Base-by-base conservation (phyloP, 2,113 vertebrate species). In the Cheirogaleus medius region DNA sequence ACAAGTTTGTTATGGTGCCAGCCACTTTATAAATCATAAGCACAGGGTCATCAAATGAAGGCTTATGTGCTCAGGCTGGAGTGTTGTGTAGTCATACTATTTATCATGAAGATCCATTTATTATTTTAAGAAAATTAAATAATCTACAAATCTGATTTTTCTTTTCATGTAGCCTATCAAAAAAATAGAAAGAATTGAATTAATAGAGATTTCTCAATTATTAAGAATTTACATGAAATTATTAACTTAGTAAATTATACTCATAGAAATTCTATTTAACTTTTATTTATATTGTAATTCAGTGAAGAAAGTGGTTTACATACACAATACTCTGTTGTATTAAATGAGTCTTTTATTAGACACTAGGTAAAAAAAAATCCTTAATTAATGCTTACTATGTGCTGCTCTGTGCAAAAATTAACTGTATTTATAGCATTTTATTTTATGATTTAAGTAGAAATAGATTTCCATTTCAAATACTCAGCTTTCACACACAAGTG, bases 341-440 rank as follows among this genome's bases (percentile, higher is more conserved):
- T 93, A 69, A 74, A 69, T 34, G 4, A 89, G 3, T 81, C 44
- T 86, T 86, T 95, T 66, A 81, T 71, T 91, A 88, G 47, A 12
- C 92, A 44, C 21, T 68, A 49, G 85, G 6, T 88, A 90, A 95
- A 89, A 9, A 90, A 63, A 9, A 90, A 68, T 92, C 27, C 49
- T 94, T 74, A 89, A 80, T 92, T 96, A 90, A 93, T 81, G 3
- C 17, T 63, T 87, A 63, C 21, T 58, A 73, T 90, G 12, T 87
- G 27, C 13, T 81, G 6, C 5, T 90, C 56, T 81, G 6, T 90
- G n/a, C 5, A 95, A 92, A 92, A 87, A 82, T 56, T 73, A 47
- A 20, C 56, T 86, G 7, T 87, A 69, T 58, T 66, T 64, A 47
- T 52, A 47, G 10, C 12, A 80, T 90, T 91, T 14, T 42, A 29